Conservation (phyloP, 2,888 invertebrate genomes). For the Drosophila lutescens region DNA sequence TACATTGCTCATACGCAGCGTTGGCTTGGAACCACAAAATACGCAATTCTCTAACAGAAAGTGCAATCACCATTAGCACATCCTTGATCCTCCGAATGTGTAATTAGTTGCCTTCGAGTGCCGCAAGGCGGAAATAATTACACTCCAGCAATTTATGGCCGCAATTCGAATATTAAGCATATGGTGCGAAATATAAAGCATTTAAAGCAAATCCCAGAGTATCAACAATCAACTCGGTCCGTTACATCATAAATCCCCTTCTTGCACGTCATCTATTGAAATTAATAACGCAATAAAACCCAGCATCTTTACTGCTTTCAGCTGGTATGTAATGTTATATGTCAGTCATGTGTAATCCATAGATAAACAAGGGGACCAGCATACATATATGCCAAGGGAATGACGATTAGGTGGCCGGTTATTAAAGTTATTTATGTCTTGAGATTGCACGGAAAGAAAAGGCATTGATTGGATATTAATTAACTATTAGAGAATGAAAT, state of each 20-base stretch:
- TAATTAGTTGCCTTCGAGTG: constrained; percentile 16
- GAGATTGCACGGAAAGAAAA: not conserved
- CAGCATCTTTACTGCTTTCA: not conserved
- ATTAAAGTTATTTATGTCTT: constrained; percentile 2
- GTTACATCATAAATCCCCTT: constrained; percentile 9
- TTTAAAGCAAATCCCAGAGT: not conserved
- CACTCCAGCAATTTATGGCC: constrained; percentile 12
- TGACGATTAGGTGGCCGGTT: not conserved
- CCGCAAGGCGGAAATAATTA: constrained; percentile 15
- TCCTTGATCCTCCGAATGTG: constrained; percentile 10
- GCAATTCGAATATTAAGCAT: not conserved
- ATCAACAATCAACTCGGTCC: not conserved
- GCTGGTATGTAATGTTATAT: constrained; percentile 7
- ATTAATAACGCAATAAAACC: constrained; percentile 22
- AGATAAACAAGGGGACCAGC: constrained; percentile 20
- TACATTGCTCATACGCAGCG: constrained; percentile 54
- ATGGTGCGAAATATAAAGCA: not conserved
- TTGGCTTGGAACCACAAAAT: constrained; percentile 10
- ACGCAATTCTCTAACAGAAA: constrained; percentile 13
- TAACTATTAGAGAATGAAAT: not conserved
- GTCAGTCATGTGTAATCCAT: constrained; percentile 27
- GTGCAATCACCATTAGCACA: constrained; percentile 29
- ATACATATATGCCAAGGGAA: not conserved
- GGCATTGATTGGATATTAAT: not conserved
- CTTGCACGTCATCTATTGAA: constrained; percentile 9